Evolutionary conservation across 2,113 vertebrate species (phyloP).

Genomic region (Dendropsophus ebraccatus): DNA sequence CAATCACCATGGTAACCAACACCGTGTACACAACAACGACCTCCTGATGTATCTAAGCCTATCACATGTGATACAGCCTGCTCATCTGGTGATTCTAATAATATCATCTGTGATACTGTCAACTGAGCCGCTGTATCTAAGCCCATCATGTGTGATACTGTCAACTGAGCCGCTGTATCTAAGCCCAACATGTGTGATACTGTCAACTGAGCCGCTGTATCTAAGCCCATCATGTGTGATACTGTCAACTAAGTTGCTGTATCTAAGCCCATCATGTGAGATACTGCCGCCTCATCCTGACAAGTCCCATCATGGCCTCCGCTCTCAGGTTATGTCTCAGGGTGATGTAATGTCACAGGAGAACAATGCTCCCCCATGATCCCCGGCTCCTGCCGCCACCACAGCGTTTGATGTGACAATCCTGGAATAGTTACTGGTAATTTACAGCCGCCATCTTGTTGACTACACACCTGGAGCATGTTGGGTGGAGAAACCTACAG

Average conservation of each 20-base stretch:
- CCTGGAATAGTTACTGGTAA: constrained; percentile 4
- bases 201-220: background rate
- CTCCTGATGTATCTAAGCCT: too few relatives aligned
- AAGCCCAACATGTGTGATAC: background rate
- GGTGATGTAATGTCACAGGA: background rate
- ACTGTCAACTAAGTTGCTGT: background rate
- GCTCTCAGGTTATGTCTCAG: background rate
- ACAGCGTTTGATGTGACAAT: constrained; percentile 23
- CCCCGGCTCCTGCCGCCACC: background rate
- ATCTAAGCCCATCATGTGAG: background rate
- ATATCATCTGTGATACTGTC: background rate
- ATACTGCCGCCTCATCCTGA: background rate
- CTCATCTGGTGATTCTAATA: background rate
- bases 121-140: background rate
- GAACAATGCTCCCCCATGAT: background rate
- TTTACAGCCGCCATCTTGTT: background rate
- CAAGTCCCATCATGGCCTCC: constrained; percentile 2
- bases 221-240: background rate
- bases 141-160: background rate
- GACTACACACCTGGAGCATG: background rate
- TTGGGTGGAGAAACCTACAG: background rate
- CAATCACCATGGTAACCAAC: constrained; percentile 4
- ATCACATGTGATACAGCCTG: background rate
- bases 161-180: background rate
- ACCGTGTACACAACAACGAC: constrained; percentile 23